A percentile compares a stretch with the other conserved stretches of the same genome.
Conservation (phyloP, 2,113 vertebrate species). For the Dasypus novemcinctus region DNA sequence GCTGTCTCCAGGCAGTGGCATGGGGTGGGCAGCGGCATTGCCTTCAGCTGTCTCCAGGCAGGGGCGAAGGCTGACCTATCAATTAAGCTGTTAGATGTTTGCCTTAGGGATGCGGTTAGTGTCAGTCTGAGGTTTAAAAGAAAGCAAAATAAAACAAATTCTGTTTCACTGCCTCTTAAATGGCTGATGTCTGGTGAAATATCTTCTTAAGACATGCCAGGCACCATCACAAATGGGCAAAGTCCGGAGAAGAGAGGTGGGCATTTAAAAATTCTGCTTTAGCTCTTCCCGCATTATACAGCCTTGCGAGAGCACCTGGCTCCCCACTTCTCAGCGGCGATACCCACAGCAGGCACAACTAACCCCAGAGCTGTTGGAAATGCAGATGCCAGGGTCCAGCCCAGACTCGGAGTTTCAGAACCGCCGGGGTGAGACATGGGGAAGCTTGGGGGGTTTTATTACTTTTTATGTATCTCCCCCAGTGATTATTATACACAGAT, state of each 20-base stretch:
- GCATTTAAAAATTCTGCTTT: not conserved
- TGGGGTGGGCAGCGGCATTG: too few species aligned
- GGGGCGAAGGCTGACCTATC: not conserved
- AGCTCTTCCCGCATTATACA: not conserved
- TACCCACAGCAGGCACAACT: not conserved
- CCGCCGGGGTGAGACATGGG: not conserved
- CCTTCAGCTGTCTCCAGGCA: too few species aligned
- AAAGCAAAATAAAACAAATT: slow-evolving; percentile 46
- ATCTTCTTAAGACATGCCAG: not conserved
- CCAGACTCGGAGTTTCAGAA: not conserved
- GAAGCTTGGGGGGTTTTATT: not conserved
- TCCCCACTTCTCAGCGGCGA: not conserved
- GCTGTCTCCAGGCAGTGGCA: too few species aligned
- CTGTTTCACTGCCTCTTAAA: not conserved
- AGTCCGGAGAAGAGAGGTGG: not conserved
- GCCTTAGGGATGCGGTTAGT: slow-evolving; percentile 16
- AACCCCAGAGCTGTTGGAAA: not conserved
- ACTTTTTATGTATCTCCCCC: not conserved
- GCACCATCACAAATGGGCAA: not conserved
- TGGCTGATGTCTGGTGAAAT: slow-evolving; percentile 15
- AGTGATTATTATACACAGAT: not conserved
- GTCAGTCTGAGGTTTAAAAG: slow-evolving; percentile 46
- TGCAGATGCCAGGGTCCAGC: not conserved
- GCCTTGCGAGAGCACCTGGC: not conserved
- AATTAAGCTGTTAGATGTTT: slow-evolving; percentile 45